A percentile compares a stretch with the other conserved stretches of the same genome.
Conservation (phyloP, 1,140 invertebrate species). For the Drosophila ananassae region DNA sequence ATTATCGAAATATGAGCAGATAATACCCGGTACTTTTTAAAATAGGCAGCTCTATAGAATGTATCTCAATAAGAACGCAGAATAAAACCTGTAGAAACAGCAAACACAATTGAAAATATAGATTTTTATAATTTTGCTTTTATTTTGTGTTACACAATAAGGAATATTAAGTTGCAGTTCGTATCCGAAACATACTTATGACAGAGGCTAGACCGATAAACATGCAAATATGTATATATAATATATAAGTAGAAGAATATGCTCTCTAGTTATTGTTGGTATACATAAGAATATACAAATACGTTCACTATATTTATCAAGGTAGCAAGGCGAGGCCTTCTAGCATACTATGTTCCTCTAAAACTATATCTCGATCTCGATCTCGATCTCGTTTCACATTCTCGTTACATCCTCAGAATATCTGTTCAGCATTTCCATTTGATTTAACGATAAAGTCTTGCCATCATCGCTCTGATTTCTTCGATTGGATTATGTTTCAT, state of each 20-base stretch:
- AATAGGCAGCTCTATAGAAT: too few species aligned
- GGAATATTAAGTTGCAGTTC: constrained; percentile 74
- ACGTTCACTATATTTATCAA: constrained; percentile 33
- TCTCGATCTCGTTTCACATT: neutral
- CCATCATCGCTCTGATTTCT: too few species aligned
- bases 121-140: constrained; percentile 21
- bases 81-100: neutral
- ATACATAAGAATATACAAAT: constrained; percentile 32
- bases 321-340: constrained; percentile 31
- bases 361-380: constrained; percentile 14
- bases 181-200: constrained; percentile 56
- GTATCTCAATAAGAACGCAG: too few species aligned
- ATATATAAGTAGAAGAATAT: constrained; percentile 37
- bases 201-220: constrained; percentile 48
- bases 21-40: too few species aligned
- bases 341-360: constrained; percentile 19
- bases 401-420: constrained; percentile 16
- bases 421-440: constrained; percentile 10
- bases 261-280: constrained; percentile 38
- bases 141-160: constrained; percentile 76
- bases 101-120: neutral
- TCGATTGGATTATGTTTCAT: constrained; percentile 15
- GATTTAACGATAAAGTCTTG: neutral
- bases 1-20: too few species aligned
- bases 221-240: constrained; percentile 35